Evolutionary conservation across 2,797 vertebrate genomes (phyloP).

Genomic region (Nyctalus aviator): DNA sequence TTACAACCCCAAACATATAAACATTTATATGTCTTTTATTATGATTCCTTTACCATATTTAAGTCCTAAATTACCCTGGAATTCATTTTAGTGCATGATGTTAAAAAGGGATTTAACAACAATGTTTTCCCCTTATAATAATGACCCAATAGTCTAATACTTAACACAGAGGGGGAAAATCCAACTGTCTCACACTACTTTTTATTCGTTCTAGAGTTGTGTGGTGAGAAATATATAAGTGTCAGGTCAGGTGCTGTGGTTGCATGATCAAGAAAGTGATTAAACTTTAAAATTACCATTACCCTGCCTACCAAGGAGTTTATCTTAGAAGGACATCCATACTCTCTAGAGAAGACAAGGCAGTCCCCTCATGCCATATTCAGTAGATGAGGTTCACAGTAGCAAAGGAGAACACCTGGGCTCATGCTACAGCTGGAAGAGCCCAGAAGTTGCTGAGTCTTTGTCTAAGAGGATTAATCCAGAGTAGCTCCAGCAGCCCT

Average conservation of each 20-base stretch:
- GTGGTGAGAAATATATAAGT: constrained; percentile 49
- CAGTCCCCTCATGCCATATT: background rate
- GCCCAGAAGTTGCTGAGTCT: background rate
- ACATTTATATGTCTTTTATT: constrained; percentile 45
- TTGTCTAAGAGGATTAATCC: background rate
- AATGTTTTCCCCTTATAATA: background rate
- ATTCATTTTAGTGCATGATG: constrained; percentile 12
- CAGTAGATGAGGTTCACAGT: background rate
- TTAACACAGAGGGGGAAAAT: background rate
- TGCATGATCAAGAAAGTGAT: background rate
- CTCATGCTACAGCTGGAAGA: background rate
- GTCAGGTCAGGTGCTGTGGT: background rate
- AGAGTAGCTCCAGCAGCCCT: background rate
- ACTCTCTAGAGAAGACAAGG: background rate
- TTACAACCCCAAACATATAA: constrained; percentile 15
- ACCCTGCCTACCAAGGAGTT: background rate
- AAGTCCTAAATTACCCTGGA: background rate
- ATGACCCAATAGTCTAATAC: background rate
- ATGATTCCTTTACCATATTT: background rate
- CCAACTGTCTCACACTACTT: background rate
- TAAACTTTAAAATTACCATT: constrained; percentile 35
- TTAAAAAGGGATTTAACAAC: constrained; percentile 23
- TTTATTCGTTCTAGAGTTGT: background rate
- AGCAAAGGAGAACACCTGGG: background rate
- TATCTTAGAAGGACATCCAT: background rate